These are phyloP conservation scores for Acipenser transmontanus DNA, from an alignment of 2,797 vertebrate genomes.

Conservation along the genomic window DNA sequence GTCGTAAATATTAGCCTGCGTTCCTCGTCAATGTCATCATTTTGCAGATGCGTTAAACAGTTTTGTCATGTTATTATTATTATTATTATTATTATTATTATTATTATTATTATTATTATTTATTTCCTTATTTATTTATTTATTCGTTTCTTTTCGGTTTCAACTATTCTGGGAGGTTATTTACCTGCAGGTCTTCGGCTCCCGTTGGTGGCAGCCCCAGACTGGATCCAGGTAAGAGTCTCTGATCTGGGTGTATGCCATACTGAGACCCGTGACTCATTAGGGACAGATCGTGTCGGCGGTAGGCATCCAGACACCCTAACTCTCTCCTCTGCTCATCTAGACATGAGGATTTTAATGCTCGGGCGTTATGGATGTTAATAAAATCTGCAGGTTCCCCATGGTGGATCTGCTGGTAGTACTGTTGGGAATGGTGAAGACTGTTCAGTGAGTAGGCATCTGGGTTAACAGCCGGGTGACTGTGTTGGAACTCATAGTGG, in stretches of 20 bases:
- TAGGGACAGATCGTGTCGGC: slow-evolving; percentile 94
- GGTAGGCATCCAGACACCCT: slow-evolving; percentile 94
- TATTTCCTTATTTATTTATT: too few species aligned
- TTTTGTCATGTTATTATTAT: too few species aligned
- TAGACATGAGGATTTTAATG: slow-evolving; percentile 95
- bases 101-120: too few species aligned
- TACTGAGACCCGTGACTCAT: slow-evolving; percentile 98
- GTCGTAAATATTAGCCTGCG: too few species aligned
- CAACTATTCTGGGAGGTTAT: too few species aligned
- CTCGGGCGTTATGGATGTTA: slow-evolving; percentile 94
- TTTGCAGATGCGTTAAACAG: too few species aligned
- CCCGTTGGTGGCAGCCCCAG: slow-evolving; percentile 81
- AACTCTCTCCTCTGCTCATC: slow-evolving; percentile 97
- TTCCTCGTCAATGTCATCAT: too few species aligned
- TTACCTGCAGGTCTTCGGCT: slow-evolving; percentile 92
- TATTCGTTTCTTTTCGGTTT: too few species aligned
- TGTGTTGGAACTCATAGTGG: slow-evolving; percentile 99
- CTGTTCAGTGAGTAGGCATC: slow-evolving; percentile 96
- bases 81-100: too few species aligned
- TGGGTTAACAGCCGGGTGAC: slow-evolving; percentile 92
- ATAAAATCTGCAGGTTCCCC: slow-evolving; percentile 95
- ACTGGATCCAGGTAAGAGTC: slow-evolving; percentile 88
- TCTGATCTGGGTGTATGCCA: slow-evolving; percentile 96
- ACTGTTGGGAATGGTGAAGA: slow-evolving; percentile 92
- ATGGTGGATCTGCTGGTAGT: slow-evolving; percentile 96